A percentile compares a stretch with the other conserved stretches of the same genome.
phyloP scores from a whole-genome alignment of 2,797 vertebrate species.

The Arctocebus calabarensis region DNA sequence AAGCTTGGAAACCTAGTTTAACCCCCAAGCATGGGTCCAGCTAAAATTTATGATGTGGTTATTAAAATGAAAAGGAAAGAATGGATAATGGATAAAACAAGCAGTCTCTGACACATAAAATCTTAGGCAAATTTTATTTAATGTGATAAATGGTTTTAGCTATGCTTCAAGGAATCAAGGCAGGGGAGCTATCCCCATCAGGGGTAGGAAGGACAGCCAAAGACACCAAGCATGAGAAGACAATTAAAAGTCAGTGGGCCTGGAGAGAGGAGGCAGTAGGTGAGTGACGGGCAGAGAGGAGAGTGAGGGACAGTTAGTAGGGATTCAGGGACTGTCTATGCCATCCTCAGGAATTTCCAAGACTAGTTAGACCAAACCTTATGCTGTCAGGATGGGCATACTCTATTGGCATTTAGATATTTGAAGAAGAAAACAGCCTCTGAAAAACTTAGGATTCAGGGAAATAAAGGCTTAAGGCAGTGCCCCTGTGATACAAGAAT shows the following conservation, averaged over 20 bases:
- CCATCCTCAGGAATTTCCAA: neutral
- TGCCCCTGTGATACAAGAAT: neutral
- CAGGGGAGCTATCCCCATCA: neutral
- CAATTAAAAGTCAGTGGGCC: too few relatives aligned
- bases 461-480: neutral
- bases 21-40: neutral
- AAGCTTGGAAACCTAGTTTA: neutral
- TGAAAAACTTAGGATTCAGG: neutral
- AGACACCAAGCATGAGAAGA: neutral
- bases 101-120: neutral
- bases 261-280: neutral
- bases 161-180: neutral
- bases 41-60: neutral
- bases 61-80: neutral
- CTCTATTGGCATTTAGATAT: neutral
- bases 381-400: neutral
- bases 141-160: neutral
- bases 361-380: neutral
- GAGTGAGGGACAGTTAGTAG: neutral
- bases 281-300: neutral
- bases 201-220: neutral
- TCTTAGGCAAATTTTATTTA: neutral
- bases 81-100: neutral
- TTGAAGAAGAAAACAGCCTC: neutral
- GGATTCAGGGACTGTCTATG: neutral